phyloP scores from a whole-genome alignment of 2,113 vertebrate genomes.

The Mirounga angustirostris region DNA sequence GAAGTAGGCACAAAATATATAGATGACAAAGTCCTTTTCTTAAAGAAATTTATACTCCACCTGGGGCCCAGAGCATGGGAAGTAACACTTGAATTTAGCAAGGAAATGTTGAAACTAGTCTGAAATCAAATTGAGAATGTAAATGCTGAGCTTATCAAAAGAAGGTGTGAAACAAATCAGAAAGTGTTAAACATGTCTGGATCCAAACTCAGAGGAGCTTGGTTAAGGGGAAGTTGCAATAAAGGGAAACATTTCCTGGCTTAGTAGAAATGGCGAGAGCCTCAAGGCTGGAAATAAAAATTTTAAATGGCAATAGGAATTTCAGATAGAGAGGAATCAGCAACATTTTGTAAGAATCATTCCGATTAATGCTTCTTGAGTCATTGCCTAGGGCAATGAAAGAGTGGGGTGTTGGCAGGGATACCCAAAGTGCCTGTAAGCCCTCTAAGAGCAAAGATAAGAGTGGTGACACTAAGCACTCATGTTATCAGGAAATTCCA shows the following conservation, averaged over 20 bases:
- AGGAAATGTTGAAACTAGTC: neutral
- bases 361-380: slow-evolving; percentile 34
- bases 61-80: neutral
- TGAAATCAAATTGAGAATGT: neutral
- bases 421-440: neutral
- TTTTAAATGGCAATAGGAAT: neutral
- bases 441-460: neutral
- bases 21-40: slow-evolving; percentile 29
- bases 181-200: neutral
- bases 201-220: neutral
- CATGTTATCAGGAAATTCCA: neutral
- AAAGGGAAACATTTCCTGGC: neutral
- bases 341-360: neutral
- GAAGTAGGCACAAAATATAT: neutral
- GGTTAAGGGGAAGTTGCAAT: neutral
- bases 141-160: neutral
- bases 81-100: neutral
- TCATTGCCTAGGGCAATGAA: neutral
- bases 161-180: neutral
- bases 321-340: neutral
- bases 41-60: neutral
- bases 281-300: neutral
- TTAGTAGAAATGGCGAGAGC: neutral
- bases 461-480: neutral
- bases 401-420: neutral